Conservation (phyloP, 2,113 vertebrate genomes). For the Nothocercus nigrocapillus region DNA sequence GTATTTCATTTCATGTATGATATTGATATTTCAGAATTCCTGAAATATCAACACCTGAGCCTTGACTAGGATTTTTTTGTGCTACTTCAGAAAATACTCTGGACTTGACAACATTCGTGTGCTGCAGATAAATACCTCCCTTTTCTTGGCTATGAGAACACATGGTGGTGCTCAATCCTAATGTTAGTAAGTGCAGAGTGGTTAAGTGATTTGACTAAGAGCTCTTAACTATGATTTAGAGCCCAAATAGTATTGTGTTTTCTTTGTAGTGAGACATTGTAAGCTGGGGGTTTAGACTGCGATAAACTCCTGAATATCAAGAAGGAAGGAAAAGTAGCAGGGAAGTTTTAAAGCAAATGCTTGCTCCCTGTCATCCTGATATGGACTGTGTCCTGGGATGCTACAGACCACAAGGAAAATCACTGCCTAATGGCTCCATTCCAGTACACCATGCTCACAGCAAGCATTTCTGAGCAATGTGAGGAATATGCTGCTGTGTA, state of each 20-base stretch:
- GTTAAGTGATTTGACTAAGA: not conserved
- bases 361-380: not conserved
- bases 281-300: not conserved
- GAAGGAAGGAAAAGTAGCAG: not conserved
- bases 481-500: not conserved
- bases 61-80: rapidly evolving
- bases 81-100: not conserved
- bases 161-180: slow-evolving; percentile 65
- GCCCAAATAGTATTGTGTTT: not conserved
- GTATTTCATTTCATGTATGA: not conserved
- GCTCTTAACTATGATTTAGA: not conserved
- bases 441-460: not conserved
- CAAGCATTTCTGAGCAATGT: not conserved
- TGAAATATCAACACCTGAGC: not conserved
- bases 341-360: not conserved
- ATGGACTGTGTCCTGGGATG: not conserved
- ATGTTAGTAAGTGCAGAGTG: not conserved
- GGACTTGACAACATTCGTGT: not conserved
- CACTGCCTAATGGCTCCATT: slow-evolving; percentile 33
- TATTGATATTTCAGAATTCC: not conserved
- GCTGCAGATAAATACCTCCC: not conserved
- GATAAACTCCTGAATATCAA: not conserved
- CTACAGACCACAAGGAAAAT: not conserved
- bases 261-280: not conserved
- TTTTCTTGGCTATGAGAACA: slow-evolving; percentile 36